phyloP scores from a whole-genome alignment of 2,888 invertebrate species.

The Colostygia pectinataria region DNA sequence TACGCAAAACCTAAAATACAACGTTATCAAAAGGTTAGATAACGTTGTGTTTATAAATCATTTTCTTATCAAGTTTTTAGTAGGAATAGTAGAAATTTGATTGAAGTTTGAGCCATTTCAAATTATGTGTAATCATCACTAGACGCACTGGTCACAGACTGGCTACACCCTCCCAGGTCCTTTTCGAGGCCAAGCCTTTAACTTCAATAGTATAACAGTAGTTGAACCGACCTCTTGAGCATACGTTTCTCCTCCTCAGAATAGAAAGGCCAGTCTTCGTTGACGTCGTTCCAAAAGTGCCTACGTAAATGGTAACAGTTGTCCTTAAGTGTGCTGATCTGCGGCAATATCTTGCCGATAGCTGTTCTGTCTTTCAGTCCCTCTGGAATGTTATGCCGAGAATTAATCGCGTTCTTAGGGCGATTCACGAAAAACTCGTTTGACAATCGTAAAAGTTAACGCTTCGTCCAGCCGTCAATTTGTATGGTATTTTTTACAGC shows the following conservation, averaged over 20 bases:
- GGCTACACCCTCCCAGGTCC: conserved; percentile 5
- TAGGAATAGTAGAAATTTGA: too few relatives aligned
- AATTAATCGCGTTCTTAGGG: conserved; percentile 26
- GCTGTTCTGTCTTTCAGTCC: conserved; percentile 91
- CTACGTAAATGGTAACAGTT: conserved; percentile 94
- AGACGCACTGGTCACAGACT: background rate
- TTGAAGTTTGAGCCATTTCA: background rate
- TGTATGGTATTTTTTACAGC: too few relatives aligned
- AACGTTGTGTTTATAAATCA: too few relatives aligned
- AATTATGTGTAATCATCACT: background rate
- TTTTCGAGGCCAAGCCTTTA: conserved; percentile 15
- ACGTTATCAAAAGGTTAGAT: too few relatives aligned
- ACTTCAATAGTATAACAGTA: conserved; percentile 19
- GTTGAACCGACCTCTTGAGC: conserved; percentile 87
- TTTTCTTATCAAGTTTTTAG: too few relatives aligned
- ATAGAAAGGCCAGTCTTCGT: conserved; percentile 97
- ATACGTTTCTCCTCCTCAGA: conserved; percentile 94
- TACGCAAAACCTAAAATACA: too few relatives aligned
- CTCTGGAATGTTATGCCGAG: conserved; percentile 84
- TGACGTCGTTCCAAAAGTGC: conserved; percentile 95
- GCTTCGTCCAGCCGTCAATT: too few relatives aligned
- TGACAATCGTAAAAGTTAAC: too few relatives aligned
- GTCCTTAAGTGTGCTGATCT: conserved; percentile 92
- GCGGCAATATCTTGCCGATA: conserved; percentile 90
- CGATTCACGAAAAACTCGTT: too few relatives aligned